Base-by-base conservation (phyloP, 2,113 vertebrate genomes). In the Galeopterus variegatus region DNA sequence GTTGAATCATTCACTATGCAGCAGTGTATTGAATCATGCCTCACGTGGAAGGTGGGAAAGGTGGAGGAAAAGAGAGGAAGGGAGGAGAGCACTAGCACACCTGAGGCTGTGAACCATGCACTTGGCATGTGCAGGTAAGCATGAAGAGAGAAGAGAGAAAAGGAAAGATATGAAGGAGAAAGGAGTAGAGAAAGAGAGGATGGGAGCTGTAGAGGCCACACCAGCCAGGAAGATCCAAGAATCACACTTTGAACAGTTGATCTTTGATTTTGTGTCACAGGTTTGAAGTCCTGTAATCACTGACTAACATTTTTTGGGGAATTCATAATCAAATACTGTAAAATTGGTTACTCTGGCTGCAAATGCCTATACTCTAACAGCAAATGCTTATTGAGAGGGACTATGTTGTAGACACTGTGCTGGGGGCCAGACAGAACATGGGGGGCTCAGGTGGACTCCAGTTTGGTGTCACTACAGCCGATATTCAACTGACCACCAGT, bases 61-160 rank as follows among this genome's bases (percentile, higher is more conserved):
- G 21, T 2, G 5, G n/a, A 52, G 11, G 18, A 60, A 33, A 28
- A 70, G 13, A 24, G 2, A 41, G 45, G 48, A 84, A 50, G 6
- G 8, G n/a, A n/a, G 28, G 65, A 2, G 31, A 62, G 17, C 58
- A 45, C 6, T 10, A 17, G 67, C 50, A 15, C 1, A 1, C 18
- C 26, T 13, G 8, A 56, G n/a, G 41, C 52, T n/a, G 10, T 0
- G 0, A 28, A 17, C 33, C 8, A 17, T 8, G 60, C 23, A 1
- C 19, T 72, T 12, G 23, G n/a, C 14, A 3, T 3, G 36, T 33
- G 24, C 41, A 24, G 36, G 50, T 28, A 45, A 31, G 33, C 17
- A 18, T 15, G 15, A 50, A 58, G 17, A 3, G 13, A 28, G 82
- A 41, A 15, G 19, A 67, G 15, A 62, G 65, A 26, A 79, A 19